phyloP scores from a whole-genome alignment of 92 coral and sea anemone species.

The Palythoa caribaeorum region DNA sequence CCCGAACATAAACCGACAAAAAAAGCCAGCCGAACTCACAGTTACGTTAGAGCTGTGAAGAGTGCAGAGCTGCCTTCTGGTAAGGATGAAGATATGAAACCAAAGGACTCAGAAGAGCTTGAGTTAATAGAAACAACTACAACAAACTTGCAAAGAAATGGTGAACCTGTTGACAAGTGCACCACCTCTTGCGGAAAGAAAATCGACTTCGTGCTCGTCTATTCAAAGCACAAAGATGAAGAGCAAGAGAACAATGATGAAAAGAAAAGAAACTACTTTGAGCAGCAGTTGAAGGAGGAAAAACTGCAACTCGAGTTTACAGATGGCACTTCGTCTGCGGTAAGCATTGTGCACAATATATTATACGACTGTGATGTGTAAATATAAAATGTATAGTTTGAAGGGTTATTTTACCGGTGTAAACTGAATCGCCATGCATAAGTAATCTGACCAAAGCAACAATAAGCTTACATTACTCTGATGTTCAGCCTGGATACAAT shows the following conservation, averaged over 20 bases:
- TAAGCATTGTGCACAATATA: neutral
- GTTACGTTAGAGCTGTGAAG: slow-evolving; percentile 30
- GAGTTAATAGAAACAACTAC: slow-evolving; percentile 3
- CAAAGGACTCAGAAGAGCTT: slow-evolving; percentile 8
- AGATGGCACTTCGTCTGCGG: slow-evolving; percentile 65
- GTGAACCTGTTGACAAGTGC: neutral
- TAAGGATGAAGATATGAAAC: neutral
- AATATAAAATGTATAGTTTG: neutral
- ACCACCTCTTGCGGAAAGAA: slow-evolving; percentile 34
- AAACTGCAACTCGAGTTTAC: slow-evolving; percentile 72
- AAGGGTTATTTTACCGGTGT: too few species aligned
- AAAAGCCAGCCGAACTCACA: neutral
- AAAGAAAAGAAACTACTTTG: slow-evolving; percentile 64
- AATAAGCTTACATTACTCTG: too few species aligned
- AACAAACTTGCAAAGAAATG: neutral
- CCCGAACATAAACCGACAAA: neutral
- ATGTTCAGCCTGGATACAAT: too few species aligned
- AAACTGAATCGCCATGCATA: too few species aligned
- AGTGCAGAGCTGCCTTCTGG: neutral
- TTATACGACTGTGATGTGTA: neutral
- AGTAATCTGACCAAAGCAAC: too few species aligned
- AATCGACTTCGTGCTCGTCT: slow-evolving; percentile 94
- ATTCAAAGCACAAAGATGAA: slow-evolving; percentile 64
- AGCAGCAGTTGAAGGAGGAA: slow-evolving; percentile 61
- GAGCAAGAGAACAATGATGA: slow-evolving; percentile 71